Conservation (phyloP, 2,113 vertebrate species). For the Ardeotis arabs region DNA sequence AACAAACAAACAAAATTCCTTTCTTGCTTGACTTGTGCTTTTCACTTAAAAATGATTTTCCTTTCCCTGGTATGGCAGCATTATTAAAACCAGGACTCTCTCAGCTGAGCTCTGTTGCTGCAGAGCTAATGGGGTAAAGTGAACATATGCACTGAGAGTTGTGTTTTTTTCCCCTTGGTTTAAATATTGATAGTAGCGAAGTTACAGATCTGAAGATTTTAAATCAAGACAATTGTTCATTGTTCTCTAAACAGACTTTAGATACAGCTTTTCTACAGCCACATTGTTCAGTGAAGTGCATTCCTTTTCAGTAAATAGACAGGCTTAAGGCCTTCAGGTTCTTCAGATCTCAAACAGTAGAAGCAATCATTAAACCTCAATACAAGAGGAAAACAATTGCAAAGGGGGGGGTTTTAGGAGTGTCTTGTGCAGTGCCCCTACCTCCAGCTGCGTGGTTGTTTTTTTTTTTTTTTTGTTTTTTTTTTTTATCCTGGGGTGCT, state of each 20-base stretch:
- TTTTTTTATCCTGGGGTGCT: background rate
- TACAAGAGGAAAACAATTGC: background rate
- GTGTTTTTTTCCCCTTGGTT: background rate
- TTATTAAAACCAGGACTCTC: slow-evolving; percentile 13
- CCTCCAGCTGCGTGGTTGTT: background rate
- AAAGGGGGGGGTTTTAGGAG: background rate
- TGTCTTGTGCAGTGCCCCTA: background rate
- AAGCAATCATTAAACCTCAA: background rate
- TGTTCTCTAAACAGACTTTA: slow-evolving; percentile 5
- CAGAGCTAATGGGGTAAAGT: background rate
- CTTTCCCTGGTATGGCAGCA: background rate
- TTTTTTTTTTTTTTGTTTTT: background rate
- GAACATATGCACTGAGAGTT: background rate
- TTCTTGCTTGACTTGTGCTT: slow-evolving; percentile 30
- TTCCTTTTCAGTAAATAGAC: background rate
- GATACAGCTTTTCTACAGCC: background rate
- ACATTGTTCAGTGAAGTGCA: slow-evolving; percentile 5
- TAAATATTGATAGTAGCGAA: background rate
- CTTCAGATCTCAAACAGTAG: background rate
- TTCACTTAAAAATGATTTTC: background rate
- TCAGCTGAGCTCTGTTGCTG: background rate
- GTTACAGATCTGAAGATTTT: background rate
- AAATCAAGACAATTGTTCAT: background rate
- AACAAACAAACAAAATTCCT: slow-evolving; percentile 64
- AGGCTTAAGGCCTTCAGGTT: background rate